These are phyloP conservation scores for Xestia xanthographa DNA, from an alignment of 2,888 invertebrate genomes.

Conservation along the genomic window DNA sequence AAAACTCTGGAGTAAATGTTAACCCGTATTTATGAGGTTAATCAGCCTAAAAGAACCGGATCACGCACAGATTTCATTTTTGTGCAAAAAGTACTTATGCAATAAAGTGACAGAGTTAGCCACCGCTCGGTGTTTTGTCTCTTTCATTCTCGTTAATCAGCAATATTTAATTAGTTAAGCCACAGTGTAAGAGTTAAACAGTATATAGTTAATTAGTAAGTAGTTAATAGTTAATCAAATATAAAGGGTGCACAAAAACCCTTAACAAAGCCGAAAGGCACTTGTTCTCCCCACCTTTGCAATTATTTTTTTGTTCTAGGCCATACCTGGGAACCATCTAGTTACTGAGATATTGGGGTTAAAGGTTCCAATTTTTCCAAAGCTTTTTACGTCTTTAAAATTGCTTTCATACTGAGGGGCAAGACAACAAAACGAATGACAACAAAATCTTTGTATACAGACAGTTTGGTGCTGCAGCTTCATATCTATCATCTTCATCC, in stretches of 20 bases:
- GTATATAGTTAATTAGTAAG: too few relatives aligned
- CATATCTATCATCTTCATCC: too few relatives aligned
- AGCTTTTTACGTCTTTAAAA: too few relatives aligned
- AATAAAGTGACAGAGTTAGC: background rate
- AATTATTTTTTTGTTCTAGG: background rate
- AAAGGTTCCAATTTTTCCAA: too few relatives aligned
- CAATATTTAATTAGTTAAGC: background rate
- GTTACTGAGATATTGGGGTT: too few relatives aligned
- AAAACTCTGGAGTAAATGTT: background rate
- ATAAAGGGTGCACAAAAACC: too few relatives aligned
- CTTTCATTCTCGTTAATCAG: background rate
- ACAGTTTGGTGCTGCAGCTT: too few relatives aligned
- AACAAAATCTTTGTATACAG: too few relatives aligned
- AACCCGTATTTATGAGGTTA: background rate
- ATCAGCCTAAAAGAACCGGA: background rate
- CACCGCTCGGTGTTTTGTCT: background rate
- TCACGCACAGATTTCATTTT: too few relatives aligned
- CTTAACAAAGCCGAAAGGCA: too few relatives aligned
- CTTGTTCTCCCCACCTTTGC: background rate
- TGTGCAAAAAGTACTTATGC: background rate
- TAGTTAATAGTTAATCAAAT: background rate
- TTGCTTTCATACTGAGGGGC: too few relatives aligned
- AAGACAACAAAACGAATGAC: too few relatives aligned
- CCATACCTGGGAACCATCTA: background rate
- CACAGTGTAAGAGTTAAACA: background rate